Conservation (phyloP, 2,113 vertebrate genomes). For the Ameiurus melas region DNA sequence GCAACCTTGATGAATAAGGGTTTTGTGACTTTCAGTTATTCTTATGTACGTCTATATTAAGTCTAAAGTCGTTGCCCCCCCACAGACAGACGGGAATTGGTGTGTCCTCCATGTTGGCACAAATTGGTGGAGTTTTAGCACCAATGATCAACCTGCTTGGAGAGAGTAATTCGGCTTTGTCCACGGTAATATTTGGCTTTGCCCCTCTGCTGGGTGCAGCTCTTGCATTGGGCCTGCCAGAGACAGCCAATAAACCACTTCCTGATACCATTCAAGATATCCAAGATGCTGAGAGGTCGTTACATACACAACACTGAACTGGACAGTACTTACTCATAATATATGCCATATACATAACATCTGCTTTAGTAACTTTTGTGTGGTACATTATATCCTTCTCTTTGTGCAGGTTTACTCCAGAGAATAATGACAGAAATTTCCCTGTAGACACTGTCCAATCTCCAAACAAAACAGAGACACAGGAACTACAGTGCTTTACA, state of each 20-base stretch:
- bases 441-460: conserved; percentile 46
- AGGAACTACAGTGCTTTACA: conserved; percentile 55
- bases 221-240: conserved; percentile 71
- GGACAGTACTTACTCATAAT: background rate
- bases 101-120: conserved; percentile 72
- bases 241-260: conserved; percentile 73
- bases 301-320: background rate
- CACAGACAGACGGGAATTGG: conserved; percentile 82
- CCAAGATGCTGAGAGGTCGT: conserved; percentile 67
- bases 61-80: background rate
- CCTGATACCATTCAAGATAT: conserved; percentile 77
- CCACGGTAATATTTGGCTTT: conserved; percentile 71
- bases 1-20: background rate
- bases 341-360: background rate
- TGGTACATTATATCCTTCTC: conserved; percentile 10
- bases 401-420: conserved; percentile 50
- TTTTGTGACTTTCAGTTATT: background rate
- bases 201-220: conserved; percentile 71
- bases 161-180: conserved; percentile 59
- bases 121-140: conserved; percentile 75
- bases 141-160: conserved; percentile 73
- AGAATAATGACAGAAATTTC: conserved; percentile 40
- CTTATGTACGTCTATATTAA: background rate
- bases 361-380: background rate
- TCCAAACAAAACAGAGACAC: conserved; percentile 50